A percentile compares a stretch with the other conserved stretches of the same genome.
Evolutionary conservation across 2,113 vertebrate genomes (phyloP).

Genomic region (Theristicus caerulescens): DNA sequence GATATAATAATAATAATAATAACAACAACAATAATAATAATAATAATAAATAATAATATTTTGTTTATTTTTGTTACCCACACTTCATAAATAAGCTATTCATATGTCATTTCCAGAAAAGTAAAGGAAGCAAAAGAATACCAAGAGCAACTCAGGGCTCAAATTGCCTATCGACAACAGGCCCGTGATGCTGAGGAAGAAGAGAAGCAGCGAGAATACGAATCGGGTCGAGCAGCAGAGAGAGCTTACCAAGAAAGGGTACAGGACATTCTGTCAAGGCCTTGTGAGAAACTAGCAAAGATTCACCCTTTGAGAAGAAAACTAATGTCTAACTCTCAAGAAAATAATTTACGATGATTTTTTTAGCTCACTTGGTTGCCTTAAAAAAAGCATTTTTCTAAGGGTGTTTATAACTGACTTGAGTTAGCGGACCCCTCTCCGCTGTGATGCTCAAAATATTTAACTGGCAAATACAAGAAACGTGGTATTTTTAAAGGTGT

Average conservation of each 20-base stretch:
- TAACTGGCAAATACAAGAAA: not conserved
- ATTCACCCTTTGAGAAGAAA: constrained; percentile 78
- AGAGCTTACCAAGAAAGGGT: constrained; percentile 69
- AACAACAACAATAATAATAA: no score
- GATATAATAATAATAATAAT: not conserved
- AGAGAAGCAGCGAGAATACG: constrained; percentile 70
- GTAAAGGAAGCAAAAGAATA: constrained; percentile 61
- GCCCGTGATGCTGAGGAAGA: constrained; percentile 48
- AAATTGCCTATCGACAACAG: constrained; percentile 72
- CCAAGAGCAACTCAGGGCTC: constrained; percentile 77
- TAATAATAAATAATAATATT: no score
- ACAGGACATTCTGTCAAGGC: constrained; percentile 66
- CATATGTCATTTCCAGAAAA: constrained; percentile 62
- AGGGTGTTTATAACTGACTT: not conserved
- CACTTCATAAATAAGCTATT: not conserved
- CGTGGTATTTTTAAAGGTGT: not conserved
- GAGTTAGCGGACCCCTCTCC: not conserved
- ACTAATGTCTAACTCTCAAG: not conserved
- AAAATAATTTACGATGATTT: not conserved
- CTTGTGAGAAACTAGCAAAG: not conserved
- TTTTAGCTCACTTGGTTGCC: not conserved
- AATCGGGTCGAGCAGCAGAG: constrained; percentile 50
- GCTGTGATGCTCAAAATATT: not conserved
- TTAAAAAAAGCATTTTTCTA: not conserved
- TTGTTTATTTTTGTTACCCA: not conserved